These are phyloP conservation scores for Galeruca laticollis DNA, from an alignment of 2,888 invertebrate species.

Conservation along the genomic window DNA sequence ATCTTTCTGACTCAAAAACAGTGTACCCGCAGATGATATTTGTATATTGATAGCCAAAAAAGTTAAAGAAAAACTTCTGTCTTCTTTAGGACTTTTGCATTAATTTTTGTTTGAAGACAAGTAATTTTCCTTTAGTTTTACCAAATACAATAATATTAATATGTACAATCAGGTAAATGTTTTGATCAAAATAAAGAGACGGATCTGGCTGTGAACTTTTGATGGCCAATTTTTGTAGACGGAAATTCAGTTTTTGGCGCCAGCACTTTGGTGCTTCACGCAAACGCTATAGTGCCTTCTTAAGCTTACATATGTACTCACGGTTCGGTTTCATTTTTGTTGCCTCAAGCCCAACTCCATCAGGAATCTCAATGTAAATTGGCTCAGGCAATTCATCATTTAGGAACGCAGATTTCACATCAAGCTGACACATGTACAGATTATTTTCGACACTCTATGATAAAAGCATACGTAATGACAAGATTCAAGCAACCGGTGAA, in stretches of 20 bases:
- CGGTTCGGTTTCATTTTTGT: neutral
- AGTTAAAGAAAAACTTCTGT: neutral
- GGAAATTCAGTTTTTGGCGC: conserved; percentile 19
- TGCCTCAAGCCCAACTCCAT: no score
- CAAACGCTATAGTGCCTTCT: conserved; percentile 32
- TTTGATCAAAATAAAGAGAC: conserved; percentile 10
- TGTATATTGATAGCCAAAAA: conserved; percentile 11
- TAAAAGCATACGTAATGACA: conserved; percentile 16
- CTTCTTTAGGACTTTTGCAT: neutral
- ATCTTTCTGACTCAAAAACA: conserved; percentile 16
- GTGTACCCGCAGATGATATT: neutral
- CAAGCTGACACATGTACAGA: conserved; percentile 23
- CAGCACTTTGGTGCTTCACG: conserved; percentile 24
- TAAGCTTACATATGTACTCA: conserved; percentile 31
- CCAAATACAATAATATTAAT: conserved; percentile 10
- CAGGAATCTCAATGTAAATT: conserved; percentile 32
- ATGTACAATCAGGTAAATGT: conserved; percentile 11
- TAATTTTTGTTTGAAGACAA: conserved; percentile 1
- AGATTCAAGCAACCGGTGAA: neutral
- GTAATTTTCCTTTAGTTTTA: neutral
- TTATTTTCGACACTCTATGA: conserved; percentile 23
- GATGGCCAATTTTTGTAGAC: conserved; percentile 9
- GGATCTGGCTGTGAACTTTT: conserved; percentile 18
- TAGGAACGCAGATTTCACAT: conserved; percentile 33
- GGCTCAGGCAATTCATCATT: conserved; percentile 28